phyloP scores from a whole-genome alignment of 92 coral and sea anemone genomes.

The Epizoanthus rinbou region DNA sequence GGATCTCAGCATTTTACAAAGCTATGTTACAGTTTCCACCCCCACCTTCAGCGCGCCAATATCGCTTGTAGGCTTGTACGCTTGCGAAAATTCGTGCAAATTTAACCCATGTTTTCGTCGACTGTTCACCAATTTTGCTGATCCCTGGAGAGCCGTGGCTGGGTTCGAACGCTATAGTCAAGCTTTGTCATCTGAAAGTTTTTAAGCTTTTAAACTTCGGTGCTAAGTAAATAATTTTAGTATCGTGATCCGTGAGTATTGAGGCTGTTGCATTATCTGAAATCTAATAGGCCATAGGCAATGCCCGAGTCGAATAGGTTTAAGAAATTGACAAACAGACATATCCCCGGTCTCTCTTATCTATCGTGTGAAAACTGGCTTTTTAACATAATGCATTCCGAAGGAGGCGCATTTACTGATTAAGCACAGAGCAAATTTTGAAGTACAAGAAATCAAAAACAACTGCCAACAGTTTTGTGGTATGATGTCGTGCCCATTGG shows the following conservation, averaged over 20 bases:
- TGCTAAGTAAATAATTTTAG: background rate
- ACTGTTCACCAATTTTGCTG: background rate
- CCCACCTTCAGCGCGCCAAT: constrained; percentile 7
- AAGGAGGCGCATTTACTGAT: too few species aligned
- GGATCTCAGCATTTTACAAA: background rate
- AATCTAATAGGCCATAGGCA: background rate
- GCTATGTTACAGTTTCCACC: background rate
- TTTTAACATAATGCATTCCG: background rate
- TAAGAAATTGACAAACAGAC: background rate
- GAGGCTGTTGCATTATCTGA: background rate
- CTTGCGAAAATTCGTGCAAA: background rate
- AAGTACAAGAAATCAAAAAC: background rate
- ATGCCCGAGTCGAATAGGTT: background rate
- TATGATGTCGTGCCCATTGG: background rate
- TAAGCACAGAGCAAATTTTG: background rate
- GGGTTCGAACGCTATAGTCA: too few species aligned
- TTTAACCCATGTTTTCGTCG: background rate
- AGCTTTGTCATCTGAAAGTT: constrained; percentile 4
- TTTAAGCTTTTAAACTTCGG: background rate
- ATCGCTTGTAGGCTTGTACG: background rate
- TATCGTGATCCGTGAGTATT: background rate
- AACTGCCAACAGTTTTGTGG: background rate
- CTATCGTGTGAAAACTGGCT: background rate
- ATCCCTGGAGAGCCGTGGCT: background rate
- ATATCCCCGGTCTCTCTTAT: background rate